Base-by-base conservation (phyloP, 2,888 invertebrate genomes). In the Callyntrura guangdongensis region DNA sequence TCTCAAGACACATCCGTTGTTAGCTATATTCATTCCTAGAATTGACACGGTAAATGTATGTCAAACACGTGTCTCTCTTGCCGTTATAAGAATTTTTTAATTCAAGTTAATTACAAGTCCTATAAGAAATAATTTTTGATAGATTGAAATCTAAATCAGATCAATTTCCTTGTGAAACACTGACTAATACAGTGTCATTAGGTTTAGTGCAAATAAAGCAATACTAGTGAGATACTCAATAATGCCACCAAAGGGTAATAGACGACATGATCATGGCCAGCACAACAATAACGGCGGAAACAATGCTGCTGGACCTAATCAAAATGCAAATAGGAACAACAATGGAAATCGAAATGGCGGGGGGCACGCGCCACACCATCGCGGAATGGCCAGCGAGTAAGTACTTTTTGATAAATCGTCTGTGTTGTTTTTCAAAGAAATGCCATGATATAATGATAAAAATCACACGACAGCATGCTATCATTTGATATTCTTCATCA, bases 351-450 rank as follows among this genome's bases (percentile, higher is more conserved):
- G 86, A 49, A 86, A 86, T 17, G 86, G 86, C 20, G 86, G 72
- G 59, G 86, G 77, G 1, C 61, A 85, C 36, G 47, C 20, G n/a
- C 67, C 47, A n/a, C 79, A 77, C 22, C 81, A 83, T 72, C 82
- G 81, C 72, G 88, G 88, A 72, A 88, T 82, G 82, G 82, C 88
- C n/a, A 88, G 88, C 88, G 82, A 22, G 88, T 88, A 88, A 88
- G 88, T 88, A 27, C 22, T n/a, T 17, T 59, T 59, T 17, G 4
- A n/a, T 17, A 59, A 11, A 36, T 36, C n/a, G 12, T 64, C 20
- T 36, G 2, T 36, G 36, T 36, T 36, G 36, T 36, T n/a, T n/a
- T n/a, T n/a, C n/a, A n/a, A n/a, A n/a, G n/a, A n/a, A n/a, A n/a
- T n/a, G n/a, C n/a, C n/a, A n/a, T n/a, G n/a, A n/a, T n/a, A n/a